These are phyloP conservation scores for Euplexia lucipara DNA, from an alignment of 2,888 invertebrate species.

Conservation along the genomic window DNA sequence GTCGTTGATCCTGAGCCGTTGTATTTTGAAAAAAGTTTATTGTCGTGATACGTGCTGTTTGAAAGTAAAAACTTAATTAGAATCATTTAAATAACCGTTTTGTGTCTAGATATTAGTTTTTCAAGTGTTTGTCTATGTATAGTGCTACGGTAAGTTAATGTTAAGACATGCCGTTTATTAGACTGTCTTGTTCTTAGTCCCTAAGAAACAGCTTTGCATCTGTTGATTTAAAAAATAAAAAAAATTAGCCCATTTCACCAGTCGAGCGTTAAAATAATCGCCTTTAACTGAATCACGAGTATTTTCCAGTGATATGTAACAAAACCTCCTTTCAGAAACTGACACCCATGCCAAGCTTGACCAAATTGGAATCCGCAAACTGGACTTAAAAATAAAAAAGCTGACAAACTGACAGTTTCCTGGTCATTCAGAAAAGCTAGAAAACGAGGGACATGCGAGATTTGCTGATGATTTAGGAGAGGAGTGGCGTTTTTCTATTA, in stretches of 20 bases:
- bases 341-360: conserved; percentile 52
- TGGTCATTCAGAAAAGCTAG: conserved; percentile 64
- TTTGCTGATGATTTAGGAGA: conserved; percentile 45
- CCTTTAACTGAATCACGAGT: neutral
- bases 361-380: conserved; percentile 50
- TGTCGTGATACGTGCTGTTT: conserved; percentile 25
- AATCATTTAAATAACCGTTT: conserved; percentile 9
- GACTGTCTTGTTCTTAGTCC: neutral
- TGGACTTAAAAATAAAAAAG: conserved; percentile 64
- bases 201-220: neutral
- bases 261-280: neutral
- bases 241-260: neutral
- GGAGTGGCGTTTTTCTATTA: conserved; percentile 53
- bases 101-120: neutral
- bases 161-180: neutral
- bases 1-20: conserved; percentile 58
- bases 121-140: conserved; percentile 25
- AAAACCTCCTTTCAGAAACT: conserved; percentile 68
- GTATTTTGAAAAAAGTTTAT: conserved; percentile 52
- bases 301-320: neutral
- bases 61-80: conserved; percentile 12
- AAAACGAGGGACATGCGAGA: conserved; percentile 64
- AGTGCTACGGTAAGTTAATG: conserved; percentile 34
- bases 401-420: conserved; percentile 64
- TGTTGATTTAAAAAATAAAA: conserved; percentile 6